phyloP scores from a whole-genome alignment of 2,113 vertebrate genomes.

The Damaliscus lunatus region DNA sequence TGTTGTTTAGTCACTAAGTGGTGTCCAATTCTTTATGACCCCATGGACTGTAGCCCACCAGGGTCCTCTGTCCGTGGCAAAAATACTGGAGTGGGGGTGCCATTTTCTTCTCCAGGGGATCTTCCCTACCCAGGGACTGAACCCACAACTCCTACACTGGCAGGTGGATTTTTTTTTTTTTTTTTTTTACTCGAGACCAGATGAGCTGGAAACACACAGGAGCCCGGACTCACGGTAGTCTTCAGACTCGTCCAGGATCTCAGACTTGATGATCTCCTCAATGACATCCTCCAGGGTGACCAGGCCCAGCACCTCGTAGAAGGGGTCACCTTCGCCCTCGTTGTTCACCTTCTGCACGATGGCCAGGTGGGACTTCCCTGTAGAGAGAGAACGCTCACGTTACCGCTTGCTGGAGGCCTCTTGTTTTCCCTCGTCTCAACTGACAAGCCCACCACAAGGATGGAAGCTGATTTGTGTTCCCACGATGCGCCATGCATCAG shows the following conservation, averaged over 20 bases:
- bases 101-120: not conserved
- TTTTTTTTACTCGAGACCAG: not conserved
- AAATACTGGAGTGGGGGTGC: not conserved
- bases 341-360: constrained; percentile 99
- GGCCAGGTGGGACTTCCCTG: constrained; percentile 96
- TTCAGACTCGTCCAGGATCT: constrained; percentile 93
- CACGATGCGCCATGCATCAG: accelerated
- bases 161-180: not conserved
- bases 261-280: constrained; percentile 92
- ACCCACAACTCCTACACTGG: not conserved
- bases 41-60: not conserved
- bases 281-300: constrained; percentile 97
- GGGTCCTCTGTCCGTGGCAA: not conserved
- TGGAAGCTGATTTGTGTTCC: not conserved
- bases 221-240: constrained; percentile 85
- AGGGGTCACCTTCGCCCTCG: constrained; percentile 95
- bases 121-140: not conserved
- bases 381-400: constrained; percentile 56
- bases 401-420: not conserved
- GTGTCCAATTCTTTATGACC: not conserved
- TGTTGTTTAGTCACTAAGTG: not conserved
- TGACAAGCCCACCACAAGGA: not conserved
- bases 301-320: constrained; percentile 96
- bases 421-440: not conserved
- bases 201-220: not conserved